phyloP scores from a whole-genome alignment of 2,797 vertebrate genomes.

The Sebastes iracundus region DNA sequence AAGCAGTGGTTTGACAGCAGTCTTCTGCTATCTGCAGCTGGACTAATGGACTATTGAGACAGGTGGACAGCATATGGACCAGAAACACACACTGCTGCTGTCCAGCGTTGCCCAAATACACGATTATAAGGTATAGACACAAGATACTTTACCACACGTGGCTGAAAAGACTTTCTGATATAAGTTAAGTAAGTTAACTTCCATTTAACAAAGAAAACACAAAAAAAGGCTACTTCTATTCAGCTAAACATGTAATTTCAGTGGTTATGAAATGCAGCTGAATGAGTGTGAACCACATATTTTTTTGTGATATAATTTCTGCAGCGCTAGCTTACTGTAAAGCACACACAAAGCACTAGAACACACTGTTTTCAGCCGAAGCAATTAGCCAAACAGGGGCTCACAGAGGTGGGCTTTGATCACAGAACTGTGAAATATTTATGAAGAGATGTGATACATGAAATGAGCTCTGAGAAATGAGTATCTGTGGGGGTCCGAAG shows the following conservation, averaged over 20 bases:
- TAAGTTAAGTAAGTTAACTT: neutral
- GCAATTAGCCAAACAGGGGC: conserved; percentile 68
- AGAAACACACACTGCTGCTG: conserved; percentile 41
- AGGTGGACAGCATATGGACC: conserved; percentile 68
- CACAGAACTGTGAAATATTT: conserved; percentile 77
- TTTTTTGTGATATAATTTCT: neutral
- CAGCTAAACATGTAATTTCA: neutral
- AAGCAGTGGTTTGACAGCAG: conserved; percentile 55
- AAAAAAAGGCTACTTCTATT: neutral
- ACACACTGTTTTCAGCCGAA: conserved; percentile 50
- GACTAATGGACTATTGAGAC: conserved; percentile 74
- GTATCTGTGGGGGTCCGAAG: conserved; percentile 54
- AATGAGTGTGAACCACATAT: neutral
- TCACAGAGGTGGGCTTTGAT: conserved; percentile 75
- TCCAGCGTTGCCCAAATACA: conserved; percentile 40
- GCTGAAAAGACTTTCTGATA: neutral
- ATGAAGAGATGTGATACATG: conserved; percentile 73
- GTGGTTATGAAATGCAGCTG: neutral
- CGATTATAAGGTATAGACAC: neutral
- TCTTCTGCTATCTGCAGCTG: conserved; percentile 58
- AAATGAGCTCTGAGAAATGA: conserved; percentile 64
- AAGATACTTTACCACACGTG: conserved; percentile 24
- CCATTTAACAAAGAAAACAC: neutral
- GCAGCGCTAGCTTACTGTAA: neutral
- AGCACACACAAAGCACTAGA: conserved; percentile 18